These are phyloP conservation scores for Gambusia affinis DNA, from an alignment of 2,113 vertebrate genomes.

Conservation along the genomic window DNA sequence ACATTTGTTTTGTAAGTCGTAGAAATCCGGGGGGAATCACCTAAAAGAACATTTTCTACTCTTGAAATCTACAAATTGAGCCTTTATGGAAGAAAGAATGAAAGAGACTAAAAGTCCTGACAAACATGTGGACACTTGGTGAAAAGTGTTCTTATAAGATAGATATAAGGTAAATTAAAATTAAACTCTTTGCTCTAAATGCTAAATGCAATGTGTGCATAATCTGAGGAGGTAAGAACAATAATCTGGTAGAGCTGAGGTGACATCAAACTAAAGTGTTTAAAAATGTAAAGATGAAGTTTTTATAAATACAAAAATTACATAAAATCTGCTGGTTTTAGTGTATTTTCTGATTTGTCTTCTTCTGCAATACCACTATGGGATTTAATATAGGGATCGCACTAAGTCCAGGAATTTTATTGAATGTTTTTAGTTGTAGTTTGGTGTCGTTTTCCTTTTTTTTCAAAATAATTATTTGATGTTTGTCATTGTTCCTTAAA, in stretches of 20 bases:
- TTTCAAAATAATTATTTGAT: not conserved
- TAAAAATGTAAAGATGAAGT: too few species aligned
- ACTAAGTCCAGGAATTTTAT: not conserved
- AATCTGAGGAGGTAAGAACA: too few species aligned
- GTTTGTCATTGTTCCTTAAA: not conserved
- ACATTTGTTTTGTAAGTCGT: too few species aligned
- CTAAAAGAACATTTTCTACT: not conserved
- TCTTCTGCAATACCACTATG: not conserved
- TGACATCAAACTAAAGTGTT: too few species aligned
- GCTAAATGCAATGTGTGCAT: too few species aligned
- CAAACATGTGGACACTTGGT: not conserved
- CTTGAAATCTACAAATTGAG: not conserved
- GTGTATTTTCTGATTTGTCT: not conserved
- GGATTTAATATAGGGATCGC: not conserved
- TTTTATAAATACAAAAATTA: too few species aligned
- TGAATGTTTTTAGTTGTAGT: not conserved
- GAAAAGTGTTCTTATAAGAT: not conserved
- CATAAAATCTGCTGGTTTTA: not conserved
- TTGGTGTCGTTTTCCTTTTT: not conserved
- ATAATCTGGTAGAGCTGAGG: too few species aligned
- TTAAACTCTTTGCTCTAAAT: too few species aligned
- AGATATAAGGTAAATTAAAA: not conserved
- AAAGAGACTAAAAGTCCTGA: too few species aligned
- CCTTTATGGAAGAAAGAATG: too few species aligned
- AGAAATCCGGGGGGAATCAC: too few species aligned